Evolutionary conservation across 1,140 invertebrate genomes (phyloP).

Genomic region (Olivierus martensii): DNA sequence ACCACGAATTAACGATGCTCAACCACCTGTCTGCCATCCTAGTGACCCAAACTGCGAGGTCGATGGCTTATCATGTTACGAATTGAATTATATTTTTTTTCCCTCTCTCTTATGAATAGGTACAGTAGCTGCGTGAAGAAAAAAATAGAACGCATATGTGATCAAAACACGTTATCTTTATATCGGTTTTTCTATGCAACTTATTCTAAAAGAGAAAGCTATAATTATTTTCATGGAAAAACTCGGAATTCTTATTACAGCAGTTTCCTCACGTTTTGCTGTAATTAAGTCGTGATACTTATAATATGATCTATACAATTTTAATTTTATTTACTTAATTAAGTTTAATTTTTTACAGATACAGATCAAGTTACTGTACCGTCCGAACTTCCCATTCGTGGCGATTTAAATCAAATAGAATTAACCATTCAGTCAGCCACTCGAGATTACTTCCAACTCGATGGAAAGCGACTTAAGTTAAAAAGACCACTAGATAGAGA

Average conservation of each 20-base stretch:
- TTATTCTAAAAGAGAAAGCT: too few species aligned
- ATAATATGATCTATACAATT: neutral
- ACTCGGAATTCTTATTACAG: too few species aligned
- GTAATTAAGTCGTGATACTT: neutral
- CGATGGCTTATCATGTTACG: too few species aligned
- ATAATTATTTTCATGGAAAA: too few species aligned
- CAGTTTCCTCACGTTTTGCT: too few species aligned
- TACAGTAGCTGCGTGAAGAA: too few species aligned
- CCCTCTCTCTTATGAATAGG: neutral
- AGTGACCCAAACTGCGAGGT: too few species aligned
- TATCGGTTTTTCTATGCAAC: too few species aligned
- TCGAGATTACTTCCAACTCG: conserved; percentile 55
- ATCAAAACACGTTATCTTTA: too few species aligned
- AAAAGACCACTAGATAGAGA: conserved; percentile 69
- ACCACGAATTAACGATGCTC: neutral
- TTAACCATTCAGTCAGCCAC: conserved; percentile 56
- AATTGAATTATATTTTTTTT: too few species aligned
- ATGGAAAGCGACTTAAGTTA: conserved; percentile 65
- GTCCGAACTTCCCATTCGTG: conserved; percentile 59
- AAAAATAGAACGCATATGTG: too few species aligned
- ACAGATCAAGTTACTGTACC: conserved; percentile 65
- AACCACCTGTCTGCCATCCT: too few species aligned
- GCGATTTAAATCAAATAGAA: conserved; percentile 62
- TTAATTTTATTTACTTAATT: neutral
- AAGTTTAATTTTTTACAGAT: conserved; percentile 41